These are phyloP conservation scores for Carduelis carduelis DNA, from an alignment of 2,797 vertebrate genomes.

Conservation along the genomic window DNA sequence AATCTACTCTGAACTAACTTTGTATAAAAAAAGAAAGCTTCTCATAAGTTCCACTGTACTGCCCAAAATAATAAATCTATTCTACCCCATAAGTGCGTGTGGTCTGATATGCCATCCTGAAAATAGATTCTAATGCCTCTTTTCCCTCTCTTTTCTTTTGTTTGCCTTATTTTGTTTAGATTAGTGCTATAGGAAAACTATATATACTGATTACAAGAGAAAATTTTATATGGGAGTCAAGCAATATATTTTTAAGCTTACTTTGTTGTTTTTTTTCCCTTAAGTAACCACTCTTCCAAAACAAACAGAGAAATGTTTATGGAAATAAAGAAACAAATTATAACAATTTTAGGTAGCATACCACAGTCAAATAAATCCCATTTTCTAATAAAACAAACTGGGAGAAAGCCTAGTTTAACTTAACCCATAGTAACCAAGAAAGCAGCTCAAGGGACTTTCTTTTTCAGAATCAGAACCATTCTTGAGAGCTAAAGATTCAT, in stretches of 20 bases:
- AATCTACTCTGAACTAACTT: conserved; percentile 63
- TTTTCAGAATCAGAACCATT: background rate
- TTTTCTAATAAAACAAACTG: conserved; percentile 61
- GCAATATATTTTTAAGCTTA: background rate
- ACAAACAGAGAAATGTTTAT: conserved; percentile 50
- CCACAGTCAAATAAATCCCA: conserved; percentile 51
- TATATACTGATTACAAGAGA: background rate
- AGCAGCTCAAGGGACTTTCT: background rate
- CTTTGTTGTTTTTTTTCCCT: background rate
- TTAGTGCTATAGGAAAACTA: background rate
- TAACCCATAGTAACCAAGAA: conserved; percentile 34
- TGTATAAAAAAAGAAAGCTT: conserved; percentile 68
- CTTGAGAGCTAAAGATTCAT: background rate
- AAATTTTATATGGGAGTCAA: background rate
- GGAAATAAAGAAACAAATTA: conserved; percentile 60
- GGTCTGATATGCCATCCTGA: conserved; percentile 51
- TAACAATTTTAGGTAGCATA: conserved; percentile 61
- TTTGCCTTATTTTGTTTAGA: background rate
- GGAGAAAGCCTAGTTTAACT: conserved; percentile 26
- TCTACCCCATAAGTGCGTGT: conserved; percentile 37
- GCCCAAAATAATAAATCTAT: conserved; percentile 65
- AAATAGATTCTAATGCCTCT: conserved; percentile 26
- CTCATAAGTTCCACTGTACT: conserved; percentile 59
- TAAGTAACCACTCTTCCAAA: conserved; percentile 32
- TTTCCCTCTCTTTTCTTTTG: background rate